phyloP scores from a whole-genome alignment of 2,888 invertebrate genomes.

The Omphaloscelis lunosa region DNA sequence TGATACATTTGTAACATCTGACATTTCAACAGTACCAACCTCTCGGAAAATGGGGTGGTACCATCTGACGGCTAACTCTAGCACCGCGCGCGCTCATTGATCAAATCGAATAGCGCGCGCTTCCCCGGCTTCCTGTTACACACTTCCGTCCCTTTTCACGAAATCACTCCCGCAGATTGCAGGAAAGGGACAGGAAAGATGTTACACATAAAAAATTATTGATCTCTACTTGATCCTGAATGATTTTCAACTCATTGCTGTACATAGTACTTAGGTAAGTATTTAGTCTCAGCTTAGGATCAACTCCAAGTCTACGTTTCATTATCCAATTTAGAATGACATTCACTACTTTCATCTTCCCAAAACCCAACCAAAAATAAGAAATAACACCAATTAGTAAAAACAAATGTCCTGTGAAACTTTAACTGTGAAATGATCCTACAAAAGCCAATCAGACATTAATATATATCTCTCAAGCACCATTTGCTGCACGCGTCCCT shows the following conservation, averaged over 20 bases:
- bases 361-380: not conserved
- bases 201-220: no score
- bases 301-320: not conserved
- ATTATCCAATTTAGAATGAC: not conserved
- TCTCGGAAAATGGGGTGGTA: no score
- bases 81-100: no score
- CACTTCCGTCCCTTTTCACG: no score
- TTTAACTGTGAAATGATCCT: conserved; percentile 45
- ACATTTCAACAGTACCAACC: no score
- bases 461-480: conserved; percentile 63
- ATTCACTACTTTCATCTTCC: conserved; percentile 1
- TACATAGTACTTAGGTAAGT: not conserved
- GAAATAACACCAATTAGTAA: conserved; percentile 24
- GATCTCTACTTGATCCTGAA: not conserved
- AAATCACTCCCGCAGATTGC: no score
- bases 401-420: conserved; percentile 55
- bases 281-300: no score
- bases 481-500: conserved; percentile 66
- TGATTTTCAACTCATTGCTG: not conserved
- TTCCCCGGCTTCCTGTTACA: no score
- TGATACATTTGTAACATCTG: no score
- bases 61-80: no score
- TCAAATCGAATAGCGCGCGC: no score
- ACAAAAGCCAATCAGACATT: conserved; percentile 46
- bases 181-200: no score